phyloP scores from a whole-genome alignment of 2,797 vertebrate genomes.

The Oreochromis mossambicus region DNA sequence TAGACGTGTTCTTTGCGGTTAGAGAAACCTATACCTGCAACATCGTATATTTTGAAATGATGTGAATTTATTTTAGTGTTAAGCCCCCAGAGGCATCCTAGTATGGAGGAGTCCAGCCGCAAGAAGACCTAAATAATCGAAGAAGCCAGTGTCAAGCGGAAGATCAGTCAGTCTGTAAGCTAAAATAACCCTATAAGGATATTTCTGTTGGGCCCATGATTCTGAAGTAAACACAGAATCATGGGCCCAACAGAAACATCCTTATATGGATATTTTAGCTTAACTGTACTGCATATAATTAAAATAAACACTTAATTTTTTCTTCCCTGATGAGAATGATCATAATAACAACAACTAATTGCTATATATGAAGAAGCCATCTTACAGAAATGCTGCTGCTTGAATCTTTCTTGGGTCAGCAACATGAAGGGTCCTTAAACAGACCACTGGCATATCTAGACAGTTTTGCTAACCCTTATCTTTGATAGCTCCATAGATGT shows the following conservation, averaged over 20 bases:
- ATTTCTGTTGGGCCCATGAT: not conserved
- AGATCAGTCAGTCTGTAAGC: not conserved
- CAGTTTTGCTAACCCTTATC: not conserved
- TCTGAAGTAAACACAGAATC: not conserved
- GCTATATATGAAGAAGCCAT: not conserved
- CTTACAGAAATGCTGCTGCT: not conserved
- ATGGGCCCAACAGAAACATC: not conserved
- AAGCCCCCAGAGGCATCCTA: not conserved
- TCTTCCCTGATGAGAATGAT: not conserved
- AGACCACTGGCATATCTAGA: not conserved
- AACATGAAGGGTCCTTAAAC: not conserved
- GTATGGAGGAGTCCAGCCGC: not conserved
- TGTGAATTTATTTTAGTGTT: not conserved
- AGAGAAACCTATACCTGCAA: not conserved
- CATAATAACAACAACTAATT: not conserved
- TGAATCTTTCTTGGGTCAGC: not conserved
- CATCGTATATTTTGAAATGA: not conserved
- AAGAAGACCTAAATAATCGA: not conserved
- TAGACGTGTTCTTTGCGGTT: not conserved
- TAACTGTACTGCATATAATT: not conserved
- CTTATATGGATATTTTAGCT: not conserved
- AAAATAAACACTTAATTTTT: not conserved
- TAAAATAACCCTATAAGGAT: not conserved
- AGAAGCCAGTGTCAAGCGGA: not conserved
- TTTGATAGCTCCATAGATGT: not conserved